These are phyloP conservation scores for Alosa alosa DNA, from an alignment of 2,113 vertebrate species.

Conservation along the genomic window DNA sequence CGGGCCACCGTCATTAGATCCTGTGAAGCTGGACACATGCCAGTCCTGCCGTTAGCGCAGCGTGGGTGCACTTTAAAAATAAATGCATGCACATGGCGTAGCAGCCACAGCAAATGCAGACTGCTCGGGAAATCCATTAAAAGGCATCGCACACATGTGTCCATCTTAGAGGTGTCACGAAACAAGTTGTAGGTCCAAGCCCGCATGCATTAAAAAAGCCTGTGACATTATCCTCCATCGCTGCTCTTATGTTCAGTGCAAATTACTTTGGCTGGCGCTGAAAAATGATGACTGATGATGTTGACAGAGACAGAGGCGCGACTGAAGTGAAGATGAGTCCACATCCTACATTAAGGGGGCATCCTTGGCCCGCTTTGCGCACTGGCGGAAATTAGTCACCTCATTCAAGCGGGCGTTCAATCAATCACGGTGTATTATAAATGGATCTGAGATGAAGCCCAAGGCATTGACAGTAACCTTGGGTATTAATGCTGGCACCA, in stretches of 20 bases:
- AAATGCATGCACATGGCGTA: not conserved
- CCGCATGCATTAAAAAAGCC: not conserved
- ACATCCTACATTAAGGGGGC: not conserved
- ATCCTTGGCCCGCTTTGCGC: not conserved
- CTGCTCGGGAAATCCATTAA: not conserved
- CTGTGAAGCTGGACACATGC: not conserved
- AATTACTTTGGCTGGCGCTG: not conserved
- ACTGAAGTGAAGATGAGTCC: not conserved
- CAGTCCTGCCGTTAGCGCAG: not conserved
- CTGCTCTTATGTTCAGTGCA: not conserved
- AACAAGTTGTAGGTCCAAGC: not conserved
- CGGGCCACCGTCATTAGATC: not conserved
- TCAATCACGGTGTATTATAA: constrained; percentile 1
- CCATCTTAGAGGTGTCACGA: not conserved
- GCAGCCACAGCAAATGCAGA: not conserved
- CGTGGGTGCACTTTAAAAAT: not conserved
- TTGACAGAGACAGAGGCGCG: not conserved
- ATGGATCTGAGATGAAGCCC: not conserved
- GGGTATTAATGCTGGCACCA: not conserved
- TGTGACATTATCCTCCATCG: not conserved
- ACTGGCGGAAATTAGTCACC: not conserved
- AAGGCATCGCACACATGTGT: not conserved
- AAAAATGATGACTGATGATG: not conserved
- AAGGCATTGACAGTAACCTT: not conserved
- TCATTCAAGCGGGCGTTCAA: not conserved